phyloP scores from a whole-genome alignment of 1,140 invertebrate species.

The Zophobas atratus region DNA sequence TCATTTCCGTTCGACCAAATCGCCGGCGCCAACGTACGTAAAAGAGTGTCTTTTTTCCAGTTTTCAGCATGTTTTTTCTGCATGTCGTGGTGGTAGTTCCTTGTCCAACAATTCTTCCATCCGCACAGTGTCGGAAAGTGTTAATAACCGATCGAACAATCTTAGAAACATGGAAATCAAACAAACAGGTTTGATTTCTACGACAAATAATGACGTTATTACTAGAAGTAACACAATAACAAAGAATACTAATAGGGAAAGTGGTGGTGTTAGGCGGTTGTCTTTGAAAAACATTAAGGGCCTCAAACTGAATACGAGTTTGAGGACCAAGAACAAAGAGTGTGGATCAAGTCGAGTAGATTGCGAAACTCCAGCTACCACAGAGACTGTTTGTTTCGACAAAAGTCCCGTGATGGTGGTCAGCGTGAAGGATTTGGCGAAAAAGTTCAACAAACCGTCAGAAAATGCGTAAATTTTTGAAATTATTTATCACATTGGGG shows the following conservation, averaged over 20 bases:
- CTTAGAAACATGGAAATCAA: conserved; percentile 75
- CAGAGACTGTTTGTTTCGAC: conserved; percentile 55
- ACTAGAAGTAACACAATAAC: conserved; percentile 68
- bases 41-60: conserved; percentile 62
- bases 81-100: conserved; percentile 61
- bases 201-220: conserved; percentile 78
- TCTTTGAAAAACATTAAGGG: conserved; percentile 69
- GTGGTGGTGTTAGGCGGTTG: conserved; percentile 48
- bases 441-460: conserved; percentile 55
- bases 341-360: conserved; percentile 29
- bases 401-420: conserved; percentile 41
- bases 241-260: conserved; percentile 36
- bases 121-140: conserved; percentile 44
- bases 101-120: conserved; percentile 40
- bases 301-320: conserved; percentile 67
- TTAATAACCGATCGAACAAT: conserved; percentile 51
- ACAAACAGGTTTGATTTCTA: conserved; percentile 78
- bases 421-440: conserved; percentile 62
- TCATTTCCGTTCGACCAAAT: conserved; percentile 76
- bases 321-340: conserved; percentile 44
- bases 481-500: no score
- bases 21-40: conserved; percentile 82
- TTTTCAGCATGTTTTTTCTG: conserved; percentile 60
- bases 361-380: conserved; percentile 58
- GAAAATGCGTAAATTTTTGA: not conserved